Percentiles rank a stretch among this genome's conserved stretches.
Evolutionary conservation across 2,888 invertebrate genomes (phyloP).

Genomic region (Sinelater perroti): DNA sequence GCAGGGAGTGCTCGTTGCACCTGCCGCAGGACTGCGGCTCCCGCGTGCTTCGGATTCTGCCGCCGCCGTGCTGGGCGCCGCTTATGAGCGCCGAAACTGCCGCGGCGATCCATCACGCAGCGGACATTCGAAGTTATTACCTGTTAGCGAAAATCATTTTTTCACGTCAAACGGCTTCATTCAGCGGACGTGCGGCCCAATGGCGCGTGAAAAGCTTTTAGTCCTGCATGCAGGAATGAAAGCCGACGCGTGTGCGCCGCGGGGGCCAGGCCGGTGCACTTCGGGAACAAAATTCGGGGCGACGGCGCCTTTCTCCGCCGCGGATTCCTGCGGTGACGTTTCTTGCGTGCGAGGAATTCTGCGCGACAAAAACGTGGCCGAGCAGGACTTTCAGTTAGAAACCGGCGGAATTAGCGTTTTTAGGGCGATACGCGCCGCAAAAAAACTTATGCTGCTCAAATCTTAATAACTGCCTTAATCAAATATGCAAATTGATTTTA

Average conservation of each 20-base stretch:
- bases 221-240: slow-evolving; percentile 7
- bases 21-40: not conserved
- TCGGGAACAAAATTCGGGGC: not conserved
- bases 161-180: slow-evolving; percentile 17
- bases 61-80: not conserved
- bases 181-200: not conserved
- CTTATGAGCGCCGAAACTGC: not conserved
- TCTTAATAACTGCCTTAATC: not conserved
- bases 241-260: not conserved
- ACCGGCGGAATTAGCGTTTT: too few species aligned
- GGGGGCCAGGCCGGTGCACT: not conserved
- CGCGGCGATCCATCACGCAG: slow-evolving; percentile 6
- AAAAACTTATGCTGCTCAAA: too few species aligned
- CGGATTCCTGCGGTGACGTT: not conserved
- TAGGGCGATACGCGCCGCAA: too few species aligned
- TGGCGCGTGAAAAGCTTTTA: slow-evolving; percentile 16
- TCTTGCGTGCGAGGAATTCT: not conserved
- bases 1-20: slow-evolving; percentile 4
- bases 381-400: not conserved
- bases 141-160: slow-evolving; percentile 15
- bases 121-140: slow-evolving; percentile 15
- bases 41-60: not conserved
- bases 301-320: not conserved
- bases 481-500: not conserved
- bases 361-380: not conserved